These are phyloP conservation scores for Protomyctophum bolini DNA, from an alignment of 2,113 vertebrate genomes.

Conservation along the genomic window DNA sequence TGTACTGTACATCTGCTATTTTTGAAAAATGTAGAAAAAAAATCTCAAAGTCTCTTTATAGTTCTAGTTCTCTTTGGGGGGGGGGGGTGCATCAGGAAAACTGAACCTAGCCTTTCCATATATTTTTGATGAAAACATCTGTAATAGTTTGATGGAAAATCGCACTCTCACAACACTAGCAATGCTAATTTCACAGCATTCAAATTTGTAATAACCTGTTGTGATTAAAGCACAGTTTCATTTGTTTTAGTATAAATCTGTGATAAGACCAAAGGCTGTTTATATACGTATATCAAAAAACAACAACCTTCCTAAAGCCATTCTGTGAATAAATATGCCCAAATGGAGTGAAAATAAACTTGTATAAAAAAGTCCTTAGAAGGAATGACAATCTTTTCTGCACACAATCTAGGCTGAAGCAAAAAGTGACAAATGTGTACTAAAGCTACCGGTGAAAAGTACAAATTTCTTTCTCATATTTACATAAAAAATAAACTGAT, in stretches of 20 bases:
- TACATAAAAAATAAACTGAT: slow-evolving; percentile 61
- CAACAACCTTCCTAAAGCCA: slow-evolving; percentile 21
- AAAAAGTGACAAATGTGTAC: slow-evolving; percentile 76
- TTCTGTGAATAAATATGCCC: slow-evolving; percentile 55
- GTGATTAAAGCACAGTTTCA: too few relatives aligned
- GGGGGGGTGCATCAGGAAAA: too few relatives aligned
- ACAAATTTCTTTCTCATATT: slow-evolving; percentile 79
- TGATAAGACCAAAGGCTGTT: slow-evolving; percentile 52
- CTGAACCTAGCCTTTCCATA: background rate
- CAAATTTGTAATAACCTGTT: too few relatives aligned
- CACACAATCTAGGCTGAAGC: slow-evolving; percentile 70
- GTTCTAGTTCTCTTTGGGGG: too few relatives aligned
- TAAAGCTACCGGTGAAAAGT: slow-evolving; percentile 84
- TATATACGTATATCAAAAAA: slow-evolving; percentile 31
- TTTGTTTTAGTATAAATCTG: slow-evolving; percentile 5
- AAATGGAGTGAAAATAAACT: slow-evolving; percentile 59
- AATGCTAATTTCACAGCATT: too few relatives aligned
- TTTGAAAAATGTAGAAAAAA: too few relatives aligned
- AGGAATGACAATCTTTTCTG: slow-evolving; percentile 70
- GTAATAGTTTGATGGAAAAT: slow-evolving; percentile 14
- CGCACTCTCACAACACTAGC: background rate
- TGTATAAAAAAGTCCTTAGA: slow-evolving; percentile 66
- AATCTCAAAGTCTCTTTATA: too few relatives aligned
- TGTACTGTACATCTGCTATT: too few relatives aligned
- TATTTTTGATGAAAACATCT: background rate